phyloP scores from a whole-genome alignment of 2,797 vertebrate genomes.

The Oceanodroma leucorhoa region DNA sequence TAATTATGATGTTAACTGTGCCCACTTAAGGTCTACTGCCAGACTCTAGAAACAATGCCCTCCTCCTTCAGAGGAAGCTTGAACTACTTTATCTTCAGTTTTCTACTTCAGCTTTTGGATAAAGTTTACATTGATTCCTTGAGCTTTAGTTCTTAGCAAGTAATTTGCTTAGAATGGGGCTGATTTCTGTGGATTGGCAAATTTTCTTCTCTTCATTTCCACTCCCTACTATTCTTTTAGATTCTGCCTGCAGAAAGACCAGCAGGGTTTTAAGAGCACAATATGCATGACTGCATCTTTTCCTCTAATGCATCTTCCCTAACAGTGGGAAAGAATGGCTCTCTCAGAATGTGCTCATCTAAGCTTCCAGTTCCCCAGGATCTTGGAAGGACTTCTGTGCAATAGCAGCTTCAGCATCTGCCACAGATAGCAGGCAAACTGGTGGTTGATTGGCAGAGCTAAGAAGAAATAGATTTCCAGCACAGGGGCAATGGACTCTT shows the following conservation, averaged over 20 bases:
- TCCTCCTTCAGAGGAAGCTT: not conserved
- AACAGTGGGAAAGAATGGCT: conserved; percentile 49
- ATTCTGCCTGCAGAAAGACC: conserved; percentile 32
- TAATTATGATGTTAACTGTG: not conserved
- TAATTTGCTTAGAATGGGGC: not conserved
- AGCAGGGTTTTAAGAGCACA: conserved; percentile 47
- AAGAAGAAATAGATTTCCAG: conserved; percentile 34
- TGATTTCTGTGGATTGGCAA: not conserved
- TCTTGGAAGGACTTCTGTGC: conserved; percentile 49
- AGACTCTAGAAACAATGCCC: not conserved
- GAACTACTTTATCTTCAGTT: not conserved
- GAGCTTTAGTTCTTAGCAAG: not conserved
- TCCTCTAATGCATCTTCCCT: conserved; percentile 37
- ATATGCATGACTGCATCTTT: conserved; percentile 62
- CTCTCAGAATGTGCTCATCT: conserved; percentile 50
- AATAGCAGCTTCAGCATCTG: conserved; percentile 51
- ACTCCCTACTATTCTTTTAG: not conserved
- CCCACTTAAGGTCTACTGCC: not conserved
- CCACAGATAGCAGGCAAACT: conserved; percentile 24
- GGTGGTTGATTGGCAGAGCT: not conserved
- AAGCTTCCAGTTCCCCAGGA: conserved; percentile 61
- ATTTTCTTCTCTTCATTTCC: conserved; percentile 12
- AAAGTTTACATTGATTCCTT: not conserved
- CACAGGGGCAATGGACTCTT: not conserved
- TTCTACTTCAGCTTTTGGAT: not conserved